Conservation (phyloP, 2,888 invertebrate species). For the Tenthredo amoena region DNA sequence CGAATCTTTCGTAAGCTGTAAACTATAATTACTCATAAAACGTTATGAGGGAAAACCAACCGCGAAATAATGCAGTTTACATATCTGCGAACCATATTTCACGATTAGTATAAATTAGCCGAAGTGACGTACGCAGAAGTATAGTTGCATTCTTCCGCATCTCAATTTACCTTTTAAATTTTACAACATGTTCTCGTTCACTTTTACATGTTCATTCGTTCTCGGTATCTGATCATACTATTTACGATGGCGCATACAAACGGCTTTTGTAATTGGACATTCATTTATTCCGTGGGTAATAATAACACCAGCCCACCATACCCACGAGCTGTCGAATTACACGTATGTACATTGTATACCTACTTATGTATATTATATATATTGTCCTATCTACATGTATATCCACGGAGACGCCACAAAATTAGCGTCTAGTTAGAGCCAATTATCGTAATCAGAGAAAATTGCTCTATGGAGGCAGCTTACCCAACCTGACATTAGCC, state of each 20-base stretch:
- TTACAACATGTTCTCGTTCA: background rate
- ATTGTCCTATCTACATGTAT: background rate
- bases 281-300: conserved; percentile 5
- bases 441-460: conserved; percentile 47
- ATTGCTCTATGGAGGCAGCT: conserved; percentile 42
- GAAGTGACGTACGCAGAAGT: conserved; percentile 21
- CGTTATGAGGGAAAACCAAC: background rate
- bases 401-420: conserved; percentile 28
- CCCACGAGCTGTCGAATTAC: conserved; percentile 22
- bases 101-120: conserved; percentile 12
- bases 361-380: conserved; percentile 5
- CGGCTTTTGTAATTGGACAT: conserved; percentile 15
- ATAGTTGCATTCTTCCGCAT: conserved; percentile 16
- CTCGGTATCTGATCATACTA: background rate
- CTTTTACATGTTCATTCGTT: background rate
- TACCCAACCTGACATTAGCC: conserved; percentile 41
- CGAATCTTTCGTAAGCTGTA: background rate
- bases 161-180: conserved; percentile 15
- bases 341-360: background rate
- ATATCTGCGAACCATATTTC: conserved; percentile 13
- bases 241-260: background rate
- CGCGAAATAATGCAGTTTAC: background rate
- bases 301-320: background rate
- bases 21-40: background rate
- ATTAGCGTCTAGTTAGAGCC: conserved; percentile 47